Evolutionary conservation across 2,113 vertebrate species (phyloP).

Genomic region (Cavia aperea): DNA sequence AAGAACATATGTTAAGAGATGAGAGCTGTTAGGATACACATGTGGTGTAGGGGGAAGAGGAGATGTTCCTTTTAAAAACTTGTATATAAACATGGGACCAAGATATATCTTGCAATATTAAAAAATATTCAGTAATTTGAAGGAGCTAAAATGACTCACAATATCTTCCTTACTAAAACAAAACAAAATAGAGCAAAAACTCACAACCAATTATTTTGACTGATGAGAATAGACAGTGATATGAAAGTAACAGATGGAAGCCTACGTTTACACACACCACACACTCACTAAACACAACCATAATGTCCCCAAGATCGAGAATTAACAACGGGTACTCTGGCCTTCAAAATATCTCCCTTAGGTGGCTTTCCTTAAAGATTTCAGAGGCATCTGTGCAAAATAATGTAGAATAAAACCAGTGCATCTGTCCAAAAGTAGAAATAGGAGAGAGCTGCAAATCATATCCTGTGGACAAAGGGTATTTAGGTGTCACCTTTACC

Average conservation of each 20-base stretch:
- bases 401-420: constrained; percentile 32
- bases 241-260: constrained; percentile 63
- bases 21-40: neutral
- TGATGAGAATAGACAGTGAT: constrained; percentile 45
- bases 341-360: constrained; percentile 34
- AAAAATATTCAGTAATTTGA: constrained; percentile 48
- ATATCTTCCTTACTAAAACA: constrained; percentile 48
- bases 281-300: constrained; percentile 55
- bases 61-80: constrained; percentile 9
- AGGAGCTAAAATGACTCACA: constrained; percentile 55
- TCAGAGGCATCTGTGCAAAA: neutral
- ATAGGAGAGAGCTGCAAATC: constrained; percentile 45
- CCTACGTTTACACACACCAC: constrained; percentile 37
- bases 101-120: constrained; percentile 46
- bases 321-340: constrained; percentile 56
- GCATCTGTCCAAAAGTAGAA: neutral
- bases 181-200: constrained; percentile 64
- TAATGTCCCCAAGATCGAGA: neutral
- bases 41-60: neutral
- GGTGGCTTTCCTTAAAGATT: constrained; percentile 17
- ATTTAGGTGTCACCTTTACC: constrained; percentile 1
- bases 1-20: constrained; percentile 30
- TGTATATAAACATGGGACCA: constrained; percentile 20
- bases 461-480: neutral
- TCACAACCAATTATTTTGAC: constrained; percentile 58